phyloP scores from a whole-genome alignment of 2,113 vertebrate species.

The Cnemophilus loriae region DNA sequence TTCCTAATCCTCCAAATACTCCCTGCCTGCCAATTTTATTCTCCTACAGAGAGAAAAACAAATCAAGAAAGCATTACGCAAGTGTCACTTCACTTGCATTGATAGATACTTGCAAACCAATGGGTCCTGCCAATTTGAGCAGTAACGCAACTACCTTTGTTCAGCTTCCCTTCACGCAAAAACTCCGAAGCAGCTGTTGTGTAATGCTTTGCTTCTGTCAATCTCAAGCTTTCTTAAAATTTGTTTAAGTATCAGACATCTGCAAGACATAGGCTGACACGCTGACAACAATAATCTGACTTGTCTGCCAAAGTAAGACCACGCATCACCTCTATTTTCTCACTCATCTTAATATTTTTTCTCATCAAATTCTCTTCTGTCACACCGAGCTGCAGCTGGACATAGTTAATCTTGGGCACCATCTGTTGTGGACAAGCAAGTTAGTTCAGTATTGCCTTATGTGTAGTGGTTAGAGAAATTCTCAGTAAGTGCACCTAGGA shows the following conservation, averaged over 20 bases:
- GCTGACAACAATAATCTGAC: background rate
- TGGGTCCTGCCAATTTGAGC: background rate
- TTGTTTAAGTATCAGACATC: background rate
- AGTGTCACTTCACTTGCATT: background rate
- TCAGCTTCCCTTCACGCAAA: background rate
- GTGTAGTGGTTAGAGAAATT: background rate
- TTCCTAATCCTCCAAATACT: background rate
- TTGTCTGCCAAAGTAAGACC: background rate
- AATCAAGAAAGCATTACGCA: slow-evolving; percentile 42
- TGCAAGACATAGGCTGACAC: background rate
- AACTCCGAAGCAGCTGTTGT: background rate
- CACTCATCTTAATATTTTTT: background rate
- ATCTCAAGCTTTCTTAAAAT: background rate
- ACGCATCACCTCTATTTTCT: background rate
- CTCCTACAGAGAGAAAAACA: slow-evolving; percentile 27
- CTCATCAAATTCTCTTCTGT: background rate
- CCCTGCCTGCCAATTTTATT: slow-evolving; percentile 18
- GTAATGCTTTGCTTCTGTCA: background rate
- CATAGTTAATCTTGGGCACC: background rate
- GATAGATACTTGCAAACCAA: background rate
- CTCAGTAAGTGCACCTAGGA: background rate
- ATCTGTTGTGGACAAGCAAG: background rate
- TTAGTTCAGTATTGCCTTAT: background rate
- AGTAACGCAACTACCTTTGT: background rate
- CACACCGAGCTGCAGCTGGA: background rate